Evolutionary conservation across 2,113 vertebrate genomes (phyloP), one percentile per base, ranked within the genome.

Genomic region (Python bivittatus): DNA sequence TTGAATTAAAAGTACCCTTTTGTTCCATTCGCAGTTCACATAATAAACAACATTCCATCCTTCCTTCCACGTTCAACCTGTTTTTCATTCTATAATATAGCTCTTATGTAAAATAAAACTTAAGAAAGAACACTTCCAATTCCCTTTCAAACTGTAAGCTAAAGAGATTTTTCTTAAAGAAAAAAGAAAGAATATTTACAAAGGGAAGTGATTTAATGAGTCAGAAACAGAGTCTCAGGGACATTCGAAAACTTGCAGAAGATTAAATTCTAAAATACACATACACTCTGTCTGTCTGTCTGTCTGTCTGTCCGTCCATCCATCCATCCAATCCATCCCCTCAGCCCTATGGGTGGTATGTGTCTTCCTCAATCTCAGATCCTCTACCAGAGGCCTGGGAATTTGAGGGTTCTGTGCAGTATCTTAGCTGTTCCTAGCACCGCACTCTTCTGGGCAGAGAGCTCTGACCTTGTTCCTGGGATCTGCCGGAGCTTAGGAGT

Each of bases 1-100:
- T 89, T 94, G 93, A 97, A 94, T 96, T 96, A 97, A 96, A 97
- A 96, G 88, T 93, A 96, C 91, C 54, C 89, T 91, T 96, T 96
- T 97, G 94, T 97, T 92, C 93, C 90, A 93, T 92, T 94, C 93
- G 89, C 95, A 95, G 91, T 86, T 84, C 92, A 89, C 91, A 93
- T 38, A 89, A 57, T 15, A 88, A 92, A 72, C n/a, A 94, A 95
- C 93, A 90, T 94, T 95, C 95, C 95, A 93, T 96, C 57, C 95
- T 23, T 61, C 48, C 60, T 48, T 84, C 11, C 44, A 4, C 89
- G 85, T 92, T 91, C 90, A 86, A 68, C 54, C 56, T 94, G 61
- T 95, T 68, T 94, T 96, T 96, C 96, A 92, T 93, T 95, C 96
- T 95, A 93, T 94, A 88, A 92, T 38, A 0, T 94, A 94, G 52